Percentiles rank a stretch among this genome's conserved stretches.
phyloP scores from a whole-genome alignment of 2,113 vertebrate genomes.

The Ifrita kowaldi region DNA sequence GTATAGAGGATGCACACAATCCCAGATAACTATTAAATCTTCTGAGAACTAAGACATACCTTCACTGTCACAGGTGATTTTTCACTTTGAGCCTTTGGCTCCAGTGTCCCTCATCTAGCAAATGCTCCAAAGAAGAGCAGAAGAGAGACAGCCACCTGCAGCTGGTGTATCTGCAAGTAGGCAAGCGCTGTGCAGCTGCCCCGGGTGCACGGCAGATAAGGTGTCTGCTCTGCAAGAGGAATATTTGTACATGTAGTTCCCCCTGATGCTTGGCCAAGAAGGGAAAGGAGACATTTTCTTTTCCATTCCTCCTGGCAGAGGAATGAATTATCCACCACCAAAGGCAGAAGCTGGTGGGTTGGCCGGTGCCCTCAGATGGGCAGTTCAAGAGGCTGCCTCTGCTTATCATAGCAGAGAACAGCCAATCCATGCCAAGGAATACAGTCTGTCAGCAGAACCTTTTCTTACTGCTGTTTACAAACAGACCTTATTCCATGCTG shows the following conservation, averaged over 20 bases:
- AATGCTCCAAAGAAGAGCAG: not conserved
- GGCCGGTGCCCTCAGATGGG: not conserved
- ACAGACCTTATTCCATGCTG: not conserved
- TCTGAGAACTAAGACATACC: not conserved
- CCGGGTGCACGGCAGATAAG: not conserved
- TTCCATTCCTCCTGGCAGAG: not conserved
- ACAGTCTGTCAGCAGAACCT: not conserved
- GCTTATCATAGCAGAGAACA: not conserved
- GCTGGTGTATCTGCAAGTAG: not conserved
- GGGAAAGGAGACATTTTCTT: not conserved
- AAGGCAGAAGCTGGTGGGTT: not conserved
- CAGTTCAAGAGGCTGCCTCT: not conserved
- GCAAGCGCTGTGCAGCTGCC: not conserved
- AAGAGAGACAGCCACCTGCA: not conserved
- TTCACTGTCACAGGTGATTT: not conserved
- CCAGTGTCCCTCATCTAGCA: not conserved
- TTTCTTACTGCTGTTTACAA: not conserved
- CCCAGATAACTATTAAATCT: not conserved
- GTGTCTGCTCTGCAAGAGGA: not conserved
- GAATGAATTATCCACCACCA: rapidly evolving
- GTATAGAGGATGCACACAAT: not conserved
- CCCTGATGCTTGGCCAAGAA: not conserved
- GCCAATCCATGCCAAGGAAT: not conserved
- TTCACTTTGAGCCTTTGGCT: not conserved
- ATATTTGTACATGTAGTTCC: not conserved